A percentile compares a stretch with the other conserved stretches of the same genome.
Evolutionary conservation across 2,797 vertebrate species (phyloP).

Genomic region (Centroberyx gerrardi): DNA sequence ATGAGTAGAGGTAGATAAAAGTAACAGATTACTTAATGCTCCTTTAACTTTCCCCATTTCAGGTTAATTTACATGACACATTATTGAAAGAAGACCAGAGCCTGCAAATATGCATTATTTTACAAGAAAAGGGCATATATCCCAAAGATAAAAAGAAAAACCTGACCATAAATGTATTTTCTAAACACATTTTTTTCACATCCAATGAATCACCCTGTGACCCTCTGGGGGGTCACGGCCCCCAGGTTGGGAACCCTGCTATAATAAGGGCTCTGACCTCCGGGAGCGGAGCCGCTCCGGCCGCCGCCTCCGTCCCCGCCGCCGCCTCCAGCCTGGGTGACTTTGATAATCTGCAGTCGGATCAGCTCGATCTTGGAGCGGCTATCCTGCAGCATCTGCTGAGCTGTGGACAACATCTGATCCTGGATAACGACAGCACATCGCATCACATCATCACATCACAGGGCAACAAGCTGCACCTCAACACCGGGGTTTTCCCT

Average conservation of each 20-base stretch:
- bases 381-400: conserved; percentile 95
- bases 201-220: not conserved
- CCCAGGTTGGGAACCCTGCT: too few species aligned
- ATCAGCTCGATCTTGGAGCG: conserved; percentile 94
- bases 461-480: conserved; percentile 42
- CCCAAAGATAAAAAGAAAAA: not conserved
- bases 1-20: not conserved
- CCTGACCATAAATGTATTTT: not conserved
- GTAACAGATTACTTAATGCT: not conserved
- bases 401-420: conserved; percentile 90
- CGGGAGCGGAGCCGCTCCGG: conserved; percentile 49
- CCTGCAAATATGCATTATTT: not conserved
- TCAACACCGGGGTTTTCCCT: conserved; percentile 14
- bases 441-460: conserved; percentile 32
- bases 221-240: not conserved
- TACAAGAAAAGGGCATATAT: not conserved
- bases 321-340: conserved; percentile 81
- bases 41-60: not conserved
- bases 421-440: conserved; percentile 81
- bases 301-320: conserved; percentile 39
- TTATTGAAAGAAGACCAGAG: not conserved
- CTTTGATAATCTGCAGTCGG: conserved; percentile 94
- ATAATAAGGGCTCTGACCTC: conserved; percentile 64
- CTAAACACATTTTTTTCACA: not conserved
- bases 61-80: conserved; percentile 3